phyloP scores from a whole-genome alignment of 2,888 invertebrate species.

The Folsomia manolachei region DNA sequence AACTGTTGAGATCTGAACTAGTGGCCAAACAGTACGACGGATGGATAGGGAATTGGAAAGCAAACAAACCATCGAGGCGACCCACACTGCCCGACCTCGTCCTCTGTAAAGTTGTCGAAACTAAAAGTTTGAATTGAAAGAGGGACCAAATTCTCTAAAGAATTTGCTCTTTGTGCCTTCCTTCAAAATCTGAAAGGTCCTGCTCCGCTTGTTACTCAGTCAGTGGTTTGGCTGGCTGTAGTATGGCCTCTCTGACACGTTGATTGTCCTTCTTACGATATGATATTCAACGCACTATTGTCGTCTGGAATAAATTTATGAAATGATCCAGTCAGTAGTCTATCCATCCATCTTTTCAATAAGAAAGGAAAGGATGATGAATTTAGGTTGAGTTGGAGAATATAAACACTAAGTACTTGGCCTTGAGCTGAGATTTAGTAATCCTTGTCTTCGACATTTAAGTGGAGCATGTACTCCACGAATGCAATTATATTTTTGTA shows the following conservation, averaged over 20 bases:
- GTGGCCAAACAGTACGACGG: conserved; percentile 9
- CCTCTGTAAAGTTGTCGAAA: not conserved
- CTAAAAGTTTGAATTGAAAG: conserved; percentile 19
- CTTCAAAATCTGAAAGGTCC: conserved; percentile 4
- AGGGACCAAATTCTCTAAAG: conserved; percentile 14
- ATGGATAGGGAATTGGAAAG: conserved; percentile 20
- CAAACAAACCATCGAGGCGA: conserved; percentile 5
- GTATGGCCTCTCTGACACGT: not conserved
- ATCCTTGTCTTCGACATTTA: no score
- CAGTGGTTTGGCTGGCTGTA: no score
- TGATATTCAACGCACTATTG: not conserved
- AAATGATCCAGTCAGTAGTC: no score
- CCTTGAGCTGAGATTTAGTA: no score
- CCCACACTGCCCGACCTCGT: not conserved
- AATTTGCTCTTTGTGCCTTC: conserved; percentile 7
- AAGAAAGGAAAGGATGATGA: no score
- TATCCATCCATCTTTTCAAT: no score
- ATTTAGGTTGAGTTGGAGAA: no score
- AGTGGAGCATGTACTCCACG: no score
- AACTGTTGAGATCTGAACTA: no score
- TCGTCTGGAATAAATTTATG: no score
- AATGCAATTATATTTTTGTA: no score
- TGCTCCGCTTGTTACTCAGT: not conserved
- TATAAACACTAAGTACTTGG: no score
- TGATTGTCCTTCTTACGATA: not conserved